These are phyloP conservation scores for Eretmocerus hayati DNA, from an alignment of 2,888 invertebrate genomes.

Conservation along the genomic window DNA sequence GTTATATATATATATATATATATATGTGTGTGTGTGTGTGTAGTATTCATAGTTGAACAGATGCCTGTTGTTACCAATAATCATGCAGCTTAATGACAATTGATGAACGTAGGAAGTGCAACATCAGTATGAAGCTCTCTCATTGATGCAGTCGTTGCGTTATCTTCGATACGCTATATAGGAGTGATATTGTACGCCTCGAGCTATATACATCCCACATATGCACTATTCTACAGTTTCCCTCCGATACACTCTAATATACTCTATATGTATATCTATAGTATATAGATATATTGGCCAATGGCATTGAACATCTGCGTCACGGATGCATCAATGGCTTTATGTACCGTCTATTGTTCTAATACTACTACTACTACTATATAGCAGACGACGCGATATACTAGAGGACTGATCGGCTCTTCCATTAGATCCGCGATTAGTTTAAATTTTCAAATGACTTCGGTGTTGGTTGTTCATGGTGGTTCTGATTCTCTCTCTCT, in stretches of 20 bases:
- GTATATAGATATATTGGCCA: no score
- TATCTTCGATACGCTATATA: constrained; percentile 19
- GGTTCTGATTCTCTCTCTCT: background rate
- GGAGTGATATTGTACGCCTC: constrained; percentile 18
- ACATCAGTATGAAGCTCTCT: constrained; percentile 8
- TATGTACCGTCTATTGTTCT: no score
- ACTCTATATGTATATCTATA: no score
- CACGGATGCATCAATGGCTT: no score
- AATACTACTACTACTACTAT: no score
- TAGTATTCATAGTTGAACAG: constrained; percentile 9
- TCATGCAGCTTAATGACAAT: constrained; percentile 44
- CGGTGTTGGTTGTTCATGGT: no score
- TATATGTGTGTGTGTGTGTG: no score
- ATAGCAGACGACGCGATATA: constrained; percentile 2
- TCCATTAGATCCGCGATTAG: constrained; percentile 21
- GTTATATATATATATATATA: no score
- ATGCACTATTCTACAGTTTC: no score
- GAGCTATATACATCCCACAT: no score
- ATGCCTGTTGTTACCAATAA: constrained; percentile 31
- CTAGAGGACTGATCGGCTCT: constrained; percentile 9
- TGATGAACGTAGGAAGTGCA: constrained; percentile 41
- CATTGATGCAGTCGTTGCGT: constrained; percentile 11
- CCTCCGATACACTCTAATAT: no score
- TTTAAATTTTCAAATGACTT: constrained; percentile 20
- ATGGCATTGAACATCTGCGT: no score